Base-by-base conservation (phyloP, 2,113 vertebrate species). In the Heterotilapia buettikoferi region DNA sequence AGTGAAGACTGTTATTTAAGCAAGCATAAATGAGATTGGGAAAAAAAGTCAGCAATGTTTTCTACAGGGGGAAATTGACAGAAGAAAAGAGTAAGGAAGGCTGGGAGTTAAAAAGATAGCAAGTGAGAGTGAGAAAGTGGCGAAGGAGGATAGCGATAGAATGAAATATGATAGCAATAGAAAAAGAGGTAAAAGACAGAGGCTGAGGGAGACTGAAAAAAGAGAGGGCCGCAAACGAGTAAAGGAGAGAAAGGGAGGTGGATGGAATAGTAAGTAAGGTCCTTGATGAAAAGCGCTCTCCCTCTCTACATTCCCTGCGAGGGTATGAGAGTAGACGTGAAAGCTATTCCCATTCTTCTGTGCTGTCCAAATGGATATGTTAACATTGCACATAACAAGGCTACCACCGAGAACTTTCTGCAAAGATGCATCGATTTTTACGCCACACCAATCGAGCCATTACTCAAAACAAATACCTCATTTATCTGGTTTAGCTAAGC, bases 381-480 rank as follows among this genome's bases (percentile, higher is more conserved):
- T 94, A 94, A 95, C 91, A 93, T 84, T 87, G 90, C 86, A 66
- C 92, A 93, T 93, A 94, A 94, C 92, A 90, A 92, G 92, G 84
- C 89, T 82, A 59, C 92, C 31, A 82, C 88, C 53, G 54, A 93
- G 92, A 94, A 94, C 88, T 93, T 95, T 95, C 91, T 94, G 87
- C 84, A 89, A 88, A 82, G 84, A 92, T 31, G 81, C 93, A 97
- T 96, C 40, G 96, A 97, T 96, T 97, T 92, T 94, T 90, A 90
- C 84, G 89, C 93, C 92, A 90, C 92, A 86, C 90, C 94, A 89
- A 95, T 95, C 91, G 73, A 94, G 93, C 92, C 92, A 96, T 97
- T 96, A 95, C 94, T 97, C 95, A 96, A 95, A 96, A 96, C 95
- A 94, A 96, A 96, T 93, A 88, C 93, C 91, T 93, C 92, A 94